These are phyloP conservation scores for Hemiprocne comata DNA, from an alignment of 2,113 vertebrate genomes.

Conservation along the genomic window DNA sequence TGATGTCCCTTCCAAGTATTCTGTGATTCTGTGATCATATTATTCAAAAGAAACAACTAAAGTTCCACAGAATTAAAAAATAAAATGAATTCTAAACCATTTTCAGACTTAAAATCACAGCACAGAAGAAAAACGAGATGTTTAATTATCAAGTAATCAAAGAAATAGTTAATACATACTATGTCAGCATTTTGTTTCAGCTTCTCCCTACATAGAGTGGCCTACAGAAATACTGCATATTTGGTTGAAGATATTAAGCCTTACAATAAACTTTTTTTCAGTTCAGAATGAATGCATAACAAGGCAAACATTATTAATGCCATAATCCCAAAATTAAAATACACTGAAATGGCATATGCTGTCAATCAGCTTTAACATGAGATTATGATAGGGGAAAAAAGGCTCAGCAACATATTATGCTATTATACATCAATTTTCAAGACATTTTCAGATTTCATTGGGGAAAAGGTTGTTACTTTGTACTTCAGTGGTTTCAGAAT, in stretches of 20 bases:
- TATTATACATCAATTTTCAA: conserved; percentile 26
- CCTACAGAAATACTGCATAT: not conserved
- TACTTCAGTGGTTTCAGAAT: conserved; percentile 19
- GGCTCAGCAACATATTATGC: not conserved
- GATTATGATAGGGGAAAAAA: conserved; percentile 36
- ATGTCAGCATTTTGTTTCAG: not conserved
- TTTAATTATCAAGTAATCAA: not conserved
- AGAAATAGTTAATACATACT: conserved; percentile 6
- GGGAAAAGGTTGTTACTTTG: not conserved
- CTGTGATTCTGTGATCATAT: not conserved
- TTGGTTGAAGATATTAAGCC: conserved; percentile 36
- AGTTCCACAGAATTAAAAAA: not conserved
- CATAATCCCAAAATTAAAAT: conserved; percentile 28
- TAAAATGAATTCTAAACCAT: not conserved
- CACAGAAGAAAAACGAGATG: not conserved
- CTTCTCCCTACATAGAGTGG: not conserved
- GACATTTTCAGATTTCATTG: not conserved
- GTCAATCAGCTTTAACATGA: conserved; percentile 54
- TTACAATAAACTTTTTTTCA: conserved; percentile 14
- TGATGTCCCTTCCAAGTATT: no score
- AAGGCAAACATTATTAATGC: conserved; percentile 20
- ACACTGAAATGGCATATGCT: not conserved
- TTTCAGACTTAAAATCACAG: not conserved
- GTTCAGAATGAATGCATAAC: not conserved
- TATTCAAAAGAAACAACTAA: not conserved